A percentile compares a stretch with the other conserved stretches of the same genome.
Conservation (phyloP, 2,797 vertebrate species). For the Taenioides sp. region DNA sequence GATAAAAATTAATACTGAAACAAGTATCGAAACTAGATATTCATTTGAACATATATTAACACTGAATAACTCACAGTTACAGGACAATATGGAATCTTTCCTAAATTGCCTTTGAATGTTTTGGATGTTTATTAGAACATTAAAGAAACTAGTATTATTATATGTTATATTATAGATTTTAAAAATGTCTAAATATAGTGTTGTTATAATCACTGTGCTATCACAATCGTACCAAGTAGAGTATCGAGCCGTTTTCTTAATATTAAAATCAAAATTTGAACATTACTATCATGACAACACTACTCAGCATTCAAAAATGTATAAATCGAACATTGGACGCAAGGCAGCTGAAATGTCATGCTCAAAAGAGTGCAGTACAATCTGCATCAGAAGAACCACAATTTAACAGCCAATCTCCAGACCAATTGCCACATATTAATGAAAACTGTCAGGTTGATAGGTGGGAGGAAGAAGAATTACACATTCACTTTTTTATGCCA, state of each 20-base stretch:
- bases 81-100: neutral
- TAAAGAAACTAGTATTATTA: neutral
- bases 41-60: no score
- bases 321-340: neutral
- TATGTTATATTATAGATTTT: neutral
- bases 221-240: neutral
- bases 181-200: neutral
- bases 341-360: neutral
- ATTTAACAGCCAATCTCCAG: neutral
- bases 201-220: neutral
- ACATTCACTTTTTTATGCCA: constrained; percentile 12
- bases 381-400: neutral
- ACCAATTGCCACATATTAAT: neutral
- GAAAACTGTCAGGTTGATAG: constrained; percentile 31
- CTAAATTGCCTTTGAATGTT: neutral
- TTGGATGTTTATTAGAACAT: neutral
- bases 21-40: neutral
- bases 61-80: neutral
- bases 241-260: neutral
- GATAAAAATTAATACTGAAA: neutral
- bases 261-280: neutral
- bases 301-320: neutral
- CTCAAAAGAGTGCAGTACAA: neutral
- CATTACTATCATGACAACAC: neutral
- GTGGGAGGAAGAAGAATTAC: constrained; percentile 23